Conservation (phyloP, 2,113 vertebrate species). For the Nerophis lumbriciformis region DNA sequence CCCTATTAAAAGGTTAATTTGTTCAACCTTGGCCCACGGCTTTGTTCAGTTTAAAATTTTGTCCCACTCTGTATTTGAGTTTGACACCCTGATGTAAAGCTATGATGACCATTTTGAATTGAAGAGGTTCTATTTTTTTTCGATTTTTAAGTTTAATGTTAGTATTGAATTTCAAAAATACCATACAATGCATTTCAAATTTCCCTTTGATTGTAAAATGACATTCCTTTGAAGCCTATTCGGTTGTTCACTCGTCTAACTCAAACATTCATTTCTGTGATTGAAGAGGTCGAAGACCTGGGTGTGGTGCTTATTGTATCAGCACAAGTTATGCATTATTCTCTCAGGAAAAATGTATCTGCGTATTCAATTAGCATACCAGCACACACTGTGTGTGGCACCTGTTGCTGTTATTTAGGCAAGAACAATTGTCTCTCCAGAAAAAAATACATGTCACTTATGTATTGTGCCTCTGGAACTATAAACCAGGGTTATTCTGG, state of each 20-base stretch:
- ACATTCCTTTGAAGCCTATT: background rate
- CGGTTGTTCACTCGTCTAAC: slow-evolving; percentile 1
- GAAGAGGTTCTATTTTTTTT: background rate
- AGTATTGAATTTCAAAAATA: background rate
- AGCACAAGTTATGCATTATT: slow-evolving; percentile 32
- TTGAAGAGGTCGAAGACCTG: slow-evolving; percentile 29
- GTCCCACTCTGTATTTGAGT: too few species aligned
- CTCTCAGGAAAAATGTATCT: slow-evolving; percentile 17
- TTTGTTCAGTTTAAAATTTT: too few species aligned
- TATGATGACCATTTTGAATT: background rate
- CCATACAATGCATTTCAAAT: background rate
- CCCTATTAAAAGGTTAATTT: too few species aligned
- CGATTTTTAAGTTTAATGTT: background rate
- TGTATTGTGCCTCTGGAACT: too few species aligned
- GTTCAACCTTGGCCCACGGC: too few species aligned
- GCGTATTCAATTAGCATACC: slow-evolving; percentile 18
- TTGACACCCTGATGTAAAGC: background rate
- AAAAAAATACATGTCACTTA: background rate
- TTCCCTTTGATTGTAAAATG: background rate
- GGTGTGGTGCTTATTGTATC: slow-evolving; percentile 38
- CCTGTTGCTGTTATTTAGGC: slow-evolving; percentile 15
- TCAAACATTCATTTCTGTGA: slow-evolving; percentile 30
- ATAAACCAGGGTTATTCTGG: too few species aligned
- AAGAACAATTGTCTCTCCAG: background rate
- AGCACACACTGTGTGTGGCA: slow-evolving; percentile 9